These are phyloP conservation scores for Cavia porcellus DNA, from an alignment of 2,113 vertebrate species.

Conservation along the genomic window DNA sequence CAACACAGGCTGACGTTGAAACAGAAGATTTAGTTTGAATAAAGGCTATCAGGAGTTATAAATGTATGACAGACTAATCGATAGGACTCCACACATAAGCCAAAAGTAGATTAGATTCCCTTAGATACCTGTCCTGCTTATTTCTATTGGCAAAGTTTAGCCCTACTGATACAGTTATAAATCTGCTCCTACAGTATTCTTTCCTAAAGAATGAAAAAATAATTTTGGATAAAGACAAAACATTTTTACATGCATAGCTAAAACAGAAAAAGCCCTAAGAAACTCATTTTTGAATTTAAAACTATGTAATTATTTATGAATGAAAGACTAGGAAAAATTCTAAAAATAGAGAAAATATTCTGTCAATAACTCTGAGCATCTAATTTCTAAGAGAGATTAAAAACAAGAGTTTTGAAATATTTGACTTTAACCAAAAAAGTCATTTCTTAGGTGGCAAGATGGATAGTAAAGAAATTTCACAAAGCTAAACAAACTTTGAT, in stretches of 20 bases:
- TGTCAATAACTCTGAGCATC: conserved; percentile 56
- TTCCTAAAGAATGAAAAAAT: conserved; percentile 57
- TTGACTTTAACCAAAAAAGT: conserved; percentile 9
- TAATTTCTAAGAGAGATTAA: not conserved
- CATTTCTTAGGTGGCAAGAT: conserved; percentile 15
- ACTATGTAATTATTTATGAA: conserved; percentile 59
- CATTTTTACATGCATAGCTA: conserved; percentile 10
- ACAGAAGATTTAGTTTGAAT: not conserved
- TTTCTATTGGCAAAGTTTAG: not conserved
- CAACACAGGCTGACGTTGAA: not conserved
- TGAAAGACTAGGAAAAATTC: conserved; percentile 64
- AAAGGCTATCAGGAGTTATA: not conserved
- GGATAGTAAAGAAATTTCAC: conserved; percentile 49
- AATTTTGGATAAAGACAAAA: not conserved
- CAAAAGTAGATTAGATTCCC: not conserved
- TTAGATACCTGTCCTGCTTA: not conserved
- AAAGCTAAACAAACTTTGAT: not conserved
- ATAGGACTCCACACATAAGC: not conserved
- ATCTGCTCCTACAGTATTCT: not conserved
- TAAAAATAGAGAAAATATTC: conserved; percentile 26
- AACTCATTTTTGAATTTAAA: conserved; percentile 32
- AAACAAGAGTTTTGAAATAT: conserved; percentile 55
- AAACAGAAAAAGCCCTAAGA: conserved; percentile 30
- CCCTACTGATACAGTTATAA: conserved; percentile 45
- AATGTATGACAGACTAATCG: conserved; percentile 13